These are phyloP conservation scores for Pampus argenteus DNA, from an alignment of 2,797 vertebrate genomes.

Conservation along the genomic window DNA sequence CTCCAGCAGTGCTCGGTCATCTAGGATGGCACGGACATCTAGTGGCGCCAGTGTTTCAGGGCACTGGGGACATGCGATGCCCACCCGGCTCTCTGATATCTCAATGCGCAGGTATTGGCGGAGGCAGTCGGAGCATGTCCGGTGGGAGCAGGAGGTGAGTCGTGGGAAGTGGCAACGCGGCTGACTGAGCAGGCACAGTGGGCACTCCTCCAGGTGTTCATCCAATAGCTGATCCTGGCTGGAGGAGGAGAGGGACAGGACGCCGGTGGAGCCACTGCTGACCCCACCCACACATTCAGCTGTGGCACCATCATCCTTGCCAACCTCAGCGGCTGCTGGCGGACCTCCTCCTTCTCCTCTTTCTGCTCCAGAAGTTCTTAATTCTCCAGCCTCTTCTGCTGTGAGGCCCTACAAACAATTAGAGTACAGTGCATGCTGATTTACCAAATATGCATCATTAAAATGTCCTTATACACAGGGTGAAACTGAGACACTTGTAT, in stretches of 20 bases:
- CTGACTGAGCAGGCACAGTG: conserved; percentile 90
- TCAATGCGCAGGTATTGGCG: conserved; percentile 88
- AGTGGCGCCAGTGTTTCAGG: conserved; percentile 79
- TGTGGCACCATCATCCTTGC: conserved; percentile 39
- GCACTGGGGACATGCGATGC: conserved; percentile 89
- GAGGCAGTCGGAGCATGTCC: conserved; percentile 86
- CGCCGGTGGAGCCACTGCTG: conserved; percentile 75
- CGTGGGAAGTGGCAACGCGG: conserved; percentile 86
- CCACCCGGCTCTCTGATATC: conserved; percentile 88
- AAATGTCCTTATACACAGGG: not conserved
- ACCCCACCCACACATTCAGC: conserved; percentile 60
- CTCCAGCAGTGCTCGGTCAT: conserved; percentile 84
- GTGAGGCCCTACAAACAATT: conserved; percentile 66
- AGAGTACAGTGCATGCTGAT: not conserved
- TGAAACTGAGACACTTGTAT: not conserved
- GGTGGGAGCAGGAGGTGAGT: conserved; percentile 86
- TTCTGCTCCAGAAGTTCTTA: conserved; percentile 66
- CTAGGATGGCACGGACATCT: conserved; percentile 86
- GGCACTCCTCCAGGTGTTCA: conserved; percentile 88
- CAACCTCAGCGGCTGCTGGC: conserved; percentile 37
- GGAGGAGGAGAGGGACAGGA: conserved; percentile 82
- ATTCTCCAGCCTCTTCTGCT: conserved; percentile 70
- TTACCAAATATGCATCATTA: not conserved
- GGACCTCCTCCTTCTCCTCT: conserved; percentile 69
- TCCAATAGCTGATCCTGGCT: conserved; percentile 85